Evolutionary conservation across 2,888 invertebrate genomes (phyloP).

Genomic region (Psylliodes chrysocephalus): DNA sequence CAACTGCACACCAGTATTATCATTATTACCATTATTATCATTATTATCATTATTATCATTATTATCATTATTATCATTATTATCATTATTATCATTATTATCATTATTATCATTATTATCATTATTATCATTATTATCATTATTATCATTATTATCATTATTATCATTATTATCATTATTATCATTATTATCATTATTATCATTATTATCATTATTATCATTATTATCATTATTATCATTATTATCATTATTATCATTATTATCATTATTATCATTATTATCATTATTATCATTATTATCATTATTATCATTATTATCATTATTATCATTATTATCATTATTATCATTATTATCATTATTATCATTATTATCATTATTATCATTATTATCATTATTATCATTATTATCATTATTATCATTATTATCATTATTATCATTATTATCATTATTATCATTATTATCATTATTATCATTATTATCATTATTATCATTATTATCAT

Average conservation of each 20-base stretch:
- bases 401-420: too few relatives aligned
- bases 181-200: constrained; percentile 25
- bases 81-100: constrained; percentile 22
- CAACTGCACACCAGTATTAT: too few relatives aligned
- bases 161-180: constrained; percentile 25
- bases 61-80: constrained; percentile 22
- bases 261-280: constrained; percentile 22
- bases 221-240: constrained; percentile 21
- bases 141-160: constrained; percentile 23
- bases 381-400: too few relatives aligned
- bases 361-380: too few relatives aligned
- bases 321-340: too few relatives aligned
- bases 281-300: too few relatives aligned
- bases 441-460: too few relatives aligned
- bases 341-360: too few relatives aligned
- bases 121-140: constrained; percentile 24
- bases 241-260: constrained; percentile 23
- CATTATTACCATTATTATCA: not conserved
- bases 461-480: too few relatives aligned
- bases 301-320: too few relatives aligned
- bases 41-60: constrained; percentile 5
- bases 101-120: constrained; percentile 21
- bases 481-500: too few relatives aligned
- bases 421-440: too few relatives aligned
- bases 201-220: constrained; percentile 20